Evolutionary conservation across 2,888 invertebrate genomes (phyloP), one percentile per base, ranked within the genome.

Genomic region (Pachliopta kotzebuea): DNA sequence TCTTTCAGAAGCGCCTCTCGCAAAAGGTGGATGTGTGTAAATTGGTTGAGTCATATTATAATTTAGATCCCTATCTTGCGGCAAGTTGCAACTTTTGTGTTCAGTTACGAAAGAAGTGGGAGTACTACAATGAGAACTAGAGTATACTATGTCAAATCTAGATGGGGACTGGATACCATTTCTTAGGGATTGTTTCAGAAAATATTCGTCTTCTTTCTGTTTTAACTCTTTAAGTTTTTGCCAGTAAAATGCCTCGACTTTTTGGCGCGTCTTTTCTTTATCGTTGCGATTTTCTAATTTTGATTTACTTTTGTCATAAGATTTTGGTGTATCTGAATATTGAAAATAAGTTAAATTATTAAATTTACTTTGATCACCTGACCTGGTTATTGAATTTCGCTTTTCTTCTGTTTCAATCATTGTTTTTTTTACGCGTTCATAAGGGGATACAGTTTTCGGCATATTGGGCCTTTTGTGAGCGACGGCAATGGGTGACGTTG

Each of bases 211-310:
- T 81, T 94, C 94, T 76, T 93, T 92, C 56, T 93, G 88, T 74
- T 94, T 94, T 66, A 93, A 78, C 78, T 93, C 93, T 75, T 94
- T 94, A 62, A 95, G 80, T 75, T 94, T 94, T 71, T 94, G 94
- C 95, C 95, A 95, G 70, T 94, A 95, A 72, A 94, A 94, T 0
- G 94, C 94, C 77, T 95, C 95, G 0, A 94, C 92, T 75, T 90
- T 93, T 74, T 92, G 92, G 17, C 93, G 81, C 50, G 93, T 93
- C 72, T 92, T 92, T 70, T 92, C 90, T 79, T 93, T 93, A 67
- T 92, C 90, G 11, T 69, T 69, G 18, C 74, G 73, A 45, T 78
- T 74, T 9, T 74, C 72, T 63, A 70, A 71, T n/a, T 69, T 74
- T 26, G 72, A 68, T 18, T 69, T 70, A 14, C 68, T 68, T 55